Conservation (phyloP, 1,140 invertebrate genomes). For the Globodera ellingtonae region DNA sequence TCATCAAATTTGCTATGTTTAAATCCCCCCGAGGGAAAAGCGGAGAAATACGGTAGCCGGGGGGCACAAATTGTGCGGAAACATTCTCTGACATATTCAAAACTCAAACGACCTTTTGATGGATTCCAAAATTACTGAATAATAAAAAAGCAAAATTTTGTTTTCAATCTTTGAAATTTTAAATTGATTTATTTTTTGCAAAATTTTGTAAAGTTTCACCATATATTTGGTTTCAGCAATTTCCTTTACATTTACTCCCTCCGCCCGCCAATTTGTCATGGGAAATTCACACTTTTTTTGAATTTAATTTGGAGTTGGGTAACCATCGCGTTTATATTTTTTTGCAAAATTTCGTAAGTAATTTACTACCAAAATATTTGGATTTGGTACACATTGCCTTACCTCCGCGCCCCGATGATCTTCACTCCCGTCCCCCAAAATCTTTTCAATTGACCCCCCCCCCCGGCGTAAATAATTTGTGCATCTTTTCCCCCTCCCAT, state of each 20-base stretch:
- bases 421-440: not conserved
- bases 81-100: not conserved
- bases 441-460: not conserved
- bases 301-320: no score
- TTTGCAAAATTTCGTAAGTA: not conserved
- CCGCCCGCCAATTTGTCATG: no score
- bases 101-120: no score
- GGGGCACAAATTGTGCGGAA: not conserved
- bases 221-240: no score
- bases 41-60: not conserved
- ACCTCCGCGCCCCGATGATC: not conserved
- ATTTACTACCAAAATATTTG: conserved; percentile 4
- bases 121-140: no score
- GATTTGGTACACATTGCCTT: not conserved
- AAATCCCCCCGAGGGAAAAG: not conserved
- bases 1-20: not conserved
- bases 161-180: no score
- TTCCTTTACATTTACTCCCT: no score
- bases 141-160: no score
- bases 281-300: no score
- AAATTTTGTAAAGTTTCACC: no score
- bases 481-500: not conserved
- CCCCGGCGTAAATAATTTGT: not conserved
- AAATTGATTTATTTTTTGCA: no score
- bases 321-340: not conserved